Base-by-base conservation (phyloP, 1,140 invertebrate species). In the Drosophila murphyi region DNA sequence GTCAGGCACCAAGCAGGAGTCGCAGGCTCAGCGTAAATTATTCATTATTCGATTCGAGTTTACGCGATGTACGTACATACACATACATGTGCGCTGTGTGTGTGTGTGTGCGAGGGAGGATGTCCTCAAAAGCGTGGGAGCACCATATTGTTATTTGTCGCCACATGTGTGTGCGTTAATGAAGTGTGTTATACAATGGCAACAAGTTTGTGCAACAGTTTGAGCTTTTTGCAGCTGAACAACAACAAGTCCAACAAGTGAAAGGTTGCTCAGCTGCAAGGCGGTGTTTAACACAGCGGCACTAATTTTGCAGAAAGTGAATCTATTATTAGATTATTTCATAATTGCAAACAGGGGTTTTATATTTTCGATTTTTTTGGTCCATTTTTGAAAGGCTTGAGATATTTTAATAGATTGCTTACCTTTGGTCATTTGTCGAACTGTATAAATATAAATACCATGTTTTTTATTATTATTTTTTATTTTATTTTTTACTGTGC, bases 131-230 rank as follows among this genome's bases (percentile, higher is more conserved):
- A 37, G 55, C 68, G 82, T 86, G 76, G 82, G 79, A 47, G 82
- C 41, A 73, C 70, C 83, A 86, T 88, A 88, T 87, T 86, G 83
- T 75, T 75, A 20, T 70, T 75, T 51, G 35, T 63, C 60, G 20
- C 47, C 45, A 63, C 20, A 64, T 50, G 39, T 41, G 41, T 48
- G 41, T 62, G 52, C 35, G 65, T 68, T 82, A 88, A 87, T 86
- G 68, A 86, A 82, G 83, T 88, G 83, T 88, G 82, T 76, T 82
- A 82, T 60, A 79, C 72, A 63, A 37, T 70, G 82, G 71, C 82
- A 86, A 69, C 80, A 41, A 70, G 72, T 74, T 73, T 73, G 76
- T 68, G 80, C 80, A 82, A 83, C 82, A 85, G 82, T 85, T 82
- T 59, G 68, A 39, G 50, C 76, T 57, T 63, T 61, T 76, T 54